A percentile compares a stretch with the other conserved stretches of the same genome.
phyloP scores from a whole-genome alignment of 1,140 invertebrate genomes.

The Danaus melanippus region DNA sequence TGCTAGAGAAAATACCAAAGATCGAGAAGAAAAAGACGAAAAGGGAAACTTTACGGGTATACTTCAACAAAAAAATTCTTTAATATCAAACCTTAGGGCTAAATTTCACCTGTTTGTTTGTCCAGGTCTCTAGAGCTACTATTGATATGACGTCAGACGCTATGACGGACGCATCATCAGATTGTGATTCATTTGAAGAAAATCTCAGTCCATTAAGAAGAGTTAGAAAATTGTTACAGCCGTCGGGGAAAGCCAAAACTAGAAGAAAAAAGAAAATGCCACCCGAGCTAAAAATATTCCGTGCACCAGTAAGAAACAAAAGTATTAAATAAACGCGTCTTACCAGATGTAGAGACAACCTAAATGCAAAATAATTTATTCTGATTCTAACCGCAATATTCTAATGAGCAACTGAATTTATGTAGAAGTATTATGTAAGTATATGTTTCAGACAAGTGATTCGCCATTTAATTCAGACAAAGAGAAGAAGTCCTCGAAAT shows the following conservation, averaged over 20 bases:
- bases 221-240: constrained; percentile 57
- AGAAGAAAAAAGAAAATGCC: constrained; percentile 72
- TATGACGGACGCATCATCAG: constrained; percentile 59
- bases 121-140: constrained; percentile 66
- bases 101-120: constrained; percentile 14
- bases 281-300: constrained; percentile 72
- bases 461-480: constrained; percentile 62
- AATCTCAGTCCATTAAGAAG: constrained; percentile 63
- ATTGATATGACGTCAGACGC: constrained; percentile 69
- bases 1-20: constrained; percentile 56
- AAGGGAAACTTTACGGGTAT: constrained; percentile 56
- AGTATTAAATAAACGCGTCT: not conserved
- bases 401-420: no score
- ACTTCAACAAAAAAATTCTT: constrained; percentile 1
- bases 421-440: no score
- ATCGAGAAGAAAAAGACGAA: constrained; percentile 59
- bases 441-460: constrained; percentile 52
- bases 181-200: constrained; percentile 60
- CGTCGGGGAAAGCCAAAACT: constrained; percentile 47
- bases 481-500: constrained; percentile 52
- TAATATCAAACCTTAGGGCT: not conserved
- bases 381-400: no score
- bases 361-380: no score
- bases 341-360: no score
- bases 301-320: constrained; percentile 51